phyloP scores from a whole-genome alignment of 1,140 invertebrate genomes.

The Chelonus insularis region DNA sequence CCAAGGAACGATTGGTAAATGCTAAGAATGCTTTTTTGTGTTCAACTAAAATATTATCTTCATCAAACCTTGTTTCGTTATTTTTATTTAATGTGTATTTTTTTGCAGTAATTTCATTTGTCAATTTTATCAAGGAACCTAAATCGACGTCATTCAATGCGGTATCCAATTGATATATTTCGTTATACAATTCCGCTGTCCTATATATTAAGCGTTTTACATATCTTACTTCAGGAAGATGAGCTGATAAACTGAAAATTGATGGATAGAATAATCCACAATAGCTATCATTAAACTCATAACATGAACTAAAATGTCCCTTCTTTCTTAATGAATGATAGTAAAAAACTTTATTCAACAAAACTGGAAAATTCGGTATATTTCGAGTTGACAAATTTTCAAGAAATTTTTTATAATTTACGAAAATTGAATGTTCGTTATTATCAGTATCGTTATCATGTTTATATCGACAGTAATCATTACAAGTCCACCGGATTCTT shows the following conservation, averaged over 20 bases:
- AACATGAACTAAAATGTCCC: conserved; percentile 7
- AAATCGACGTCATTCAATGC: conserved; percentile 14
- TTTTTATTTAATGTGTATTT: background rate
- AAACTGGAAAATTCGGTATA: background rate
- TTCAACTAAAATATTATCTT: conserved; percentile 8
- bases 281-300: background rate
- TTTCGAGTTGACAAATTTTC: background rate
- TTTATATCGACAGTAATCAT: background rate
- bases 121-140: background rate
- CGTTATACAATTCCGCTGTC: background rate
- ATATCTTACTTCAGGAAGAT: conserved; percentile 18
- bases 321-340: conserved; percentile 8
- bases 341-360: background rate
- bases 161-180: conserved; percentile 8
- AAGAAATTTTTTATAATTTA: conserved; percentile 9
- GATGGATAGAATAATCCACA: conserved; percentile 10
- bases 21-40: conserved; percentile 11
- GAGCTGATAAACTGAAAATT: conserved; percentile 21
- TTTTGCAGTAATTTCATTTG: too few species aligned
- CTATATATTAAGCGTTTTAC: conserved; percentile 16
- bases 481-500: background rate
- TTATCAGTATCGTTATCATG: background rate
- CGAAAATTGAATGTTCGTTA: background rate
- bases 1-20: conserved; percentile 10
- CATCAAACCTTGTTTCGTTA: conserved; percentile 2